phyloP scores from a whole-genome alignment of 2,888 invertebrate genomes.

The Hyposoter dolosus region DNA sequence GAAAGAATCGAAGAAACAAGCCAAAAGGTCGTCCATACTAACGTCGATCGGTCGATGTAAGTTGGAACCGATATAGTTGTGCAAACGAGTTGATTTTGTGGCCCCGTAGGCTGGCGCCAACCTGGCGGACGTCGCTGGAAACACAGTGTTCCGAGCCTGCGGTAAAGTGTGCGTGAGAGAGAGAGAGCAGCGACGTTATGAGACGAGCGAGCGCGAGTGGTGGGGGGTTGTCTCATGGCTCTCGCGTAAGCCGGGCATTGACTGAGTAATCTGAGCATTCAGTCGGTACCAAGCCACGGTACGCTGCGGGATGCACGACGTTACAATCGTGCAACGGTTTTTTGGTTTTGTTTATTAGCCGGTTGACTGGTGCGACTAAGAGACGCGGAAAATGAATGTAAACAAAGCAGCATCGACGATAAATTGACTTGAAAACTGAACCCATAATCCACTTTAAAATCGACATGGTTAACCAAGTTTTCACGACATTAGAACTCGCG shows the following conservation, averaged over 20 bases:
- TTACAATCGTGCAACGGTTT: conserved; percentile 28
- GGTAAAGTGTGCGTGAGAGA: conserved; percentile 30
- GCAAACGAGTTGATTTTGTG: conserved; percentile 41
- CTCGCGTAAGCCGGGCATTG: conserved; percentile 54
- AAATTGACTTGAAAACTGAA: not conserved
- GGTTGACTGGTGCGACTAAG: conserved; percentile 4
- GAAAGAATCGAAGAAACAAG: not conserved
- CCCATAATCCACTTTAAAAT: too few relatives aligned
- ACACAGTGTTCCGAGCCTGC: conserved; percentile 51
- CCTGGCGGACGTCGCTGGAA: conserved; percentile 73
- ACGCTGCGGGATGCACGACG: conserved; percentile 55
- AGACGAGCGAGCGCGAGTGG: conserved; percentile 43
- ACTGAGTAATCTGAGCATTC: conserved; percentile 47
- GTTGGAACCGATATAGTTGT: not conserved
- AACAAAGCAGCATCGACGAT: conserved; percentile 42
- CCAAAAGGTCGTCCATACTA: not conserved
- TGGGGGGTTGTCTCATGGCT: conserved; percentile 52
- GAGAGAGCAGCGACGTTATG: conserved; percentile 17
- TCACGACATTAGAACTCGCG: not conserved
- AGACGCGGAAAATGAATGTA: conserved; percentile 11
- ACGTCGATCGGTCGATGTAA: not conserved
- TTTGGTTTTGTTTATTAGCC: conserved; percentile 35
- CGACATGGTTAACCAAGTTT: not conserved
- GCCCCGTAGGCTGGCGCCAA: conserved; percentile 75
- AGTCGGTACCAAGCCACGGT: conserved; percentile 72